Conservation (phyloP, 2,888 invertebrate species). For the Aporophyla lueneburgensis region DNA sequence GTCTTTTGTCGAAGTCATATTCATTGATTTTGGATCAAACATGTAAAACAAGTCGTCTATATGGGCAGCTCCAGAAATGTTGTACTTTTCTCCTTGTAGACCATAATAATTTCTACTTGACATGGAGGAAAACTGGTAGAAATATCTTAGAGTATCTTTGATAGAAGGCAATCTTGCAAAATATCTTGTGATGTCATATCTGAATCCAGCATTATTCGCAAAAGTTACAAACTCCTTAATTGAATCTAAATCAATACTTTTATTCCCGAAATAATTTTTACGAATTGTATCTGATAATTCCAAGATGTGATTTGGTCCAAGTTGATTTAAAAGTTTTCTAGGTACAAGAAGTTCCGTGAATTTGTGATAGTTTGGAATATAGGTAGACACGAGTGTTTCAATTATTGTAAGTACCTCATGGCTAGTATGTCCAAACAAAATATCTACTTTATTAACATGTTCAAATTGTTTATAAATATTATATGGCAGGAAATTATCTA, state of each 20-base stretch:
- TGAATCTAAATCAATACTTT: slow-evolving; percentile 12
- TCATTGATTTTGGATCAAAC: slow-evolving; percentile 28
- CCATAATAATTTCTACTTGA: slow-evolving; percentile 28
- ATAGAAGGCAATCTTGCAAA: slow-evolving; percentile 17
- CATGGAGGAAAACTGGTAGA: slow-evolving; percentile 22
- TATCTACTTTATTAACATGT: slow-evolving; percentile 31
- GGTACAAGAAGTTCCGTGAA: slow-evolving; percentile 32
- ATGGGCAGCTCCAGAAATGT: slow-evolving; percentile 26
- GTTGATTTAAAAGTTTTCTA: slow-evolving; percentile 11
- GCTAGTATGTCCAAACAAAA: slow-evolving; percentile 38
- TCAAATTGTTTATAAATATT: slow-evolving; percentile 10
- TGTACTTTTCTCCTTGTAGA: slow-evolving; percentile 32
- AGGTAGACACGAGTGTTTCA: not conserved
- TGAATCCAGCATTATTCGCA: slow-evolving; percentile 8
- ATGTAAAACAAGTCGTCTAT: slow-evolving; percentile 19
- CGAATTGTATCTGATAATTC: slow-evolving; percentile 25
- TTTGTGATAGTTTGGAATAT: not conserved
- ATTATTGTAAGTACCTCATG: slow-evolving; percentile 17
- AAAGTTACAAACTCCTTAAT: slow-evolving; percentile 13
- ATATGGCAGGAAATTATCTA: slow-evolving; percentile 32
- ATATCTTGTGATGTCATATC: slow-evolving; percentile 23
- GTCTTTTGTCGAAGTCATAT: not conserved
- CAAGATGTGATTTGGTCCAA: slow-evolving; percentile 6
- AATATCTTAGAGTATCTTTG: slow-evolving; percentile 26
- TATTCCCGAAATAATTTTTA: slow-evolving; percentile 38